These are phyloP conservation scores for Galagoides demidoff DNA, from an alignment of 2,797 vertebrate species.

Conservation along the genomic window DNA sequence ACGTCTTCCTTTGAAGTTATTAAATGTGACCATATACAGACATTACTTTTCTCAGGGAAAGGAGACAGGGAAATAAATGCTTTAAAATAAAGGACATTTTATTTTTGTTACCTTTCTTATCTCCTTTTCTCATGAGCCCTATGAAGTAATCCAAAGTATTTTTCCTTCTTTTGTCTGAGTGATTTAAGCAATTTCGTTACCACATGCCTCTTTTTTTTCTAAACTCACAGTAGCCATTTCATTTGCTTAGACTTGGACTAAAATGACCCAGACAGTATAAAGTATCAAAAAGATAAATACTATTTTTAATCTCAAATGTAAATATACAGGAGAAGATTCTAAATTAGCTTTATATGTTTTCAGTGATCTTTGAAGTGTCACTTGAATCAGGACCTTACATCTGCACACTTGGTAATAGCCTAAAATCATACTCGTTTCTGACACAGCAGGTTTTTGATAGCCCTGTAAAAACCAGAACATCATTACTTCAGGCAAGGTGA, in stretches of 20 bases:
- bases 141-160: not conserved
- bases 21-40: not conserved
- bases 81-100: not conserved
- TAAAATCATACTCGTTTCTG: conserved; percentile 90
- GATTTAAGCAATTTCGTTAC: conserved; percentile 46
- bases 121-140: not conserved
- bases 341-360: conserved; percentile 69
- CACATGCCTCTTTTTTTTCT: rapidly evolving
- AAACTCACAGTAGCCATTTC: not conserved
- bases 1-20: not conserved
- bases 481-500: conserved; percentile 95
- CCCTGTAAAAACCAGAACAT: conserved; percentile 90
- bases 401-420: conserved; percentile 82
- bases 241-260: not conserved
- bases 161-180: not conserved
- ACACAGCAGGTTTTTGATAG: conserved; percentile 93
- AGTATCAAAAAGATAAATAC: not conserved
- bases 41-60: not conserved
- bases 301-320: not conserved
- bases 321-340: not conserved
- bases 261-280: not conserved
- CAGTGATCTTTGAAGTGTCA: conserved; percentile 67
- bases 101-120: not conserved
- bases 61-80: not conserved
- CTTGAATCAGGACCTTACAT: conserved; percentile 82